Percentiles rank a stretch among this genome's conserved stretches.
These are phyloP conservation scores for Nasua narica DNA, from an alignment of 2,797 vertebrate species.

Conservation along the genomic window DNA sequence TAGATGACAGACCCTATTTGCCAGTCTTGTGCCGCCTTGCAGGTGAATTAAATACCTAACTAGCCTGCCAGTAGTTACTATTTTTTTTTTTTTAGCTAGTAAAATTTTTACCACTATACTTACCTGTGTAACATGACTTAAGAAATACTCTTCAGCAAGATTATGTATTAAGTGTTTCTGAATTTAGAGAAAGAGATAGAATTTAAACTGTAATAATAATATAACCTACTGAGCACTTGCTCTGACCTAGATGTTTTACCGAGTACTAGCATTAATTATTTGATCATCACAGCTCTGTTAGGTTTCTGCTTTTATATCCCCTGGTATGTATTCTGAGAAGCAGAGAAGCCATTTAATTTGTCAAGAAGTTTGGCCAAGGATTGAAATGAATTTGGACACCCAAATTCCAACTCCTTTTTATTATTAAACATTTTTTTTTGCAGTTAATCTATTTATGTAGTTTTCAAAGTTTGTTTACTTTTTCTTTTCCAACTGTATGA, in stretches of 20 bases:
- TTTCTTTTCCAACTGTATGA: background rate
- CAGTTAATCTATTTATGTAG: background rate
- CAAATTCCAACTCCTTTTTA: background rate
- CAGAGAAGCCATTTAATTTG: background rate
- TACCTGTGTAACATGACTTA: background rate
- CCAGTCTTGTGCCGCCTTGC: background rate
- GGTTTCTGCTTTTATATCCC: background rate
- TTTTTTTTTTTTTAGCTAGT: background rate
- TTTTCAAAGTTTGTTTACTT: background rate
- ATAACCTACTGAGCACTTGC: background rate
- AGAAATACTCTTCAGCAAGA: slow-evolving; percentile 2
- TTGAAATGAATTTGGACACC: background rate
- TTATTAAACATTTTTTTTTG: background rate
- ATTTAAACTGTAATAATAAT: background rate
- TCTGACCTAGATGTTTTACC: background rate
- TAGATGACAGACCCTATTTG: background rate
- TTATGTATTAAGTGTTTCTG: background rate
- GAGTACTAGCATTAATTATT: background rate
- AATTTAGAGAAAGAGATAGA: background rate
- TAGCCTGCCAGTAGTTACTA: background rate
- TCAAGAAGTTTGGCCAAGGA: background rate
- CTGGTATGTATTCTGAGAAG: background rate
- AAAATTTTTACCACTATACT: background rate
- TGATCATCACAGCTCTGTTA: background rate
- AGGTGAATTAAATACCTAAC: background rate